Evolutionary conservation across 2,888 invertebrate species (phyloP), one percentile per base, ranked within the genome.

Genomic region (Acanthoscelides obtectus): DNA sequence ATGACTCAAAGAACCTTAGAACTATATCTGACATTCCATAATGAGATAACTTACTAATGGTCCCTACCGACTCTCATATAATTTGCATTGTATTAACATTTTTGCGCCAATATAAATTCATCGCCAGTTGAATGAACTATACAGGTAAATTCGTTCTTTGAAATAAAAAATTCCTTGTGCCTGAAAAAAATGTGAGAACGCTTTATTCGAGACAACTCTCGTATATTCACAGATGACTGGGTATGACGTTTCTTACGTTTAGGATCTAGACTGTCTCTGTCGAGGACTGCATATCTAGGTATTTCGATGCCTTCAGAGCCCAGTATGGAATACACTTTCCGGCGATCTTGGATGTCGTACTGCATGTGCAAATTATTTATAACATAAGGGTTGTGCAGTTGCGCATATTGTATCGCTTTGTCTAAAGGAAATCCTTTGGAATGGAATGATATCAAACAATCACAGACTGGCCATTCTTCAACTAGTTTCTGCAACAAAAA

Each of bases 361-460:
- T 99, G 99, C 94, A 98, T 96, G 81, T 97, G 95, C 78, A 99
- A 90, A 88, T 99, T 98, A 86, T 99, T 99, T 80, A 99, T 96
- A 77, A 98, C 94, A 84, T 97, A 99, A 0, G 99, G 99, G 84
- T 94, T 94, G 77, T 97, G 90, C 73, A 98, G 87, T 81, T 94
- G 94, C 71, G 97, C 94, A 87, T 99, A 99, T 81, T 94, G 94
- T 80, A 99, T 97, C 25, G 99, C 99, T 87, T 99, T 99, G 82
- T 98, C 97, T 75, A 99, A 88, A 0, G 99, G 99, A 87, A 99
- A 99, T 64, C 99, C 98, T 86, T 97, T 96, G 3, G 98, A 98
- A 86, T 98, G 98, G 86, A 99, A 99, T 71, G 98, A 98, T 81
- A 99, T 96, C 68, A 99, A 89, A 84, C 98, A 99, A 87, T 99